Evolutionary conservation across 2,113 vertebrate species (phyloP), one percentile per base, ranked within the genome.

Genomic region (Stomatorhinus ivindoensis): DNA sequence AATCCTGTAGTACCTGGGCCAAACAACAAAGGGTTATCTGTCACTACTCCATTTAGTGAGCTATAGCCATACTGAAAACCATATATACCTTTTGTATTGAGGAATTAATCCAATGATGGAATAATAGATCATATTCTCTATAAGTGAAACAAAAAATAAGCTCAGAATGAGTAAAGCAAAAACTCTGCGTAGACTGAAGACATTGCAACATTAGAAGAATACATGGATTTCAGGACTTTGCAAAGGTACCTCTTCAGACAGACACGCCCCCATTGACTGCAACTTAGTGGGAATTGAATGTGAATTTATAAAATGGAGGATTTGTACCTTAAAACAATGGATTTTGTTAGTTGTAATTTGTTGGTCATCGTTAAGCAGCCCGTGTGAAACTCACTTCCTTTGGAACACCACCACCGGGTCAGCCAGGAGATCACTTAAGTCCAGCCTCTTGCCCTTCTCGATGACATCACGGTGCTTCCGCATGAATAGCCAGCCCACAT

Each of bases 341-440:
- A 31, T 69, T 65, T 65, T 65, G 0, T 69, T 9, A n/a, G 7
- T n/a, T 69, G n/a, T 69, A 69, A 31, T 69, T 69, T 31, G 61
- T 69, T 11, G n/a, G n/a, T 13, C 61, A 65, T 65, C 5, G 10
- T 69, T 69, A 69, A 31, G 3, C 4, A 39, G 73, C 31, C 17
- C 1, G 15, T 17, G 35, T 80, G 35, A 80, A 80, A 93, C 95
- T 95, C 89, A 96, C 96, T 95, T 96, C 90, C 96, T 95, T 82
- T 96, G 96, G 92, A 96, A 94, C 90, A 91, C 93, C 90, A 97
- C 96, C 0, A 96, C 95, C 0, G 95, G 96, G 73, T 97, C 96
- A 0, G 95, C 94, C 35, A 96, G 91, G 61, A 96, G 94, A 92
- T 96, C 95, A 0, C 92, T 93, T 90, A 96, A 87, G 24, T 97